Base-by-base conservation (phyloP, 2,888 invertebrate genomes). In the Cylindroiulus punctatus region DNA sequence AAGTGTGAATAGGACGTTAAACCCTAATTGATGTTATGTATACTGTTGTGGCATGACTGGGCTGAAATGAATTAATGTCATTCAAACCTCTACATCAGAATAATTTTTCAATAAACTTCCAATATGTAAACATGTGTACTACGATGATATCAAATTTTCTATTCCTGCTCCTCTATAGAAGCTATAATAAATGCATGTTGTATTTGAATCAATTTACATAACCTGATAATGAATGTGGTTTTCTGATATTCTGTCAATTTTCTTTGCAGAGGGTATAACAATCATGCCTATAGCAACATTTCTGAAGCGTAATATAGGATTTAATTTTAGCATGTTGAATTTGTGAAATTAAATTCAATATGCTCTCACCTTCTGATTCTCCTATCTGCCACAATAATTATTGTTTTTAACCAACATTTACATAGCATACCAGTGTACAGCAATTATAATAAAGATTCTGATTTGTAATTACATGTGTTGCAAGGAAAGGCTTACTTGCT, bases 261-360 rank as follows among this genome's bases (percentile, higher is more conserved):
- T 84, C 44, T 42, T 84, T 84, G 30, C 84, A 84, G 84, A 84
- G 84, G 84, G 26, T 84, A 44, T 42, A 84, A 84, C 40, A 84
- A 84, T 42, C n/a, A 22, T 36, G 84, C 84, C 26, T 84, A 84
- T 44, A 44, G 22, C 26, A 40, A 84, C 42, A 44, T 44, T 30
- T 84, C 84, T 26, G 84, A 84, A 84, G 84, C 84, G 22, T 84
- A 84, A 81, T n/a, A n/a, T 57, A n/a, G 57, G 7, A 19, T n/a
- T 1, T 57, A 57, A 57, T n/a, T 57, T 57, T 19, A 57, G n/a
- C 57, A 19, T 57, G 14, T 57, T 4, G 57, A 57, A 57, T 57
- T 57, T 57, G 52, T 17, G 17, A 52, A 52, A 17, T 52, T 52
- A 52, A 52, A n/a, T n/a, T n/a, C n/a, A n/a, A 17, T 19, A 17